Percentiles rank a stretch among this genome's conserved stretches.
These are phyloP conservation scores for Lacerta viridis DNA, from an alignment of 2,797 vertebrate species.

Conservation along the genomic window DNA sequence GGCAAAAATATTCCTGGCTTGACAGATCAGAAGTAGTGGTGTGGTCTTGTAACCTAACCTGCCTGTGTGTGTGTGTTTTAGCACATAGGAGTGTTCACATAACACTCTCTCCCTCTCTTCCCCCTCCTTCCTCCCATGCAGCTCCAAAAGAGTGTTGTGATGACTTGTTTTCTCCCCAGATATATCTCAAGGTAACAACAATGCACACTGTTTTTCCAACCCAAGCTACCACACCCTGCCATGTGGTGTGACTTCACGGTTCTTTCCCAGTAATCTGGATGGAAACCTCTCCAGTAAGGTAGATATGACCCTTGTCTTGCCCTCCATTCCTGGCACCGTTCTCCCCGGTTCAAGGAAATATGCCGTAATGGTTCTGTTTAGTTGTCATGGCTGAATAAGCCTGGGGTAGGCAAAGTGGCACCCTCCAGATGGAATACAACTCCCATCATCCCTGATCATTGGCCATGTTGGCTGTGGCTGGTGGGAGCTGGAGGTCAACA, in stretches of 20 bases:
- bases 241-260: constrained; percentile 89
- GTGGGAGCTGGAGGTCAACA: no score
- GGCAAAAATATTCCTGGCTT: no score
- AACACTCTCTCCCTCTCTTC: background rate
- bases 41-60: no score
- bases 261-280: constrained; percentile 90
- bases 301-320: constrained; percentile 60
- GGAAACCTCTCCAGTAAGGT: constrained; percentile 92
- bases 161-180: constrained; percentile 86
- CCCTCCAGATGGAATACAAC: no score
- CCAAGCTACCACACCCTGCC: constrained; percentile 95
- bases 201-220: constrained; percentile 92
- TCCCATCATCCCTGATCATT: no score
- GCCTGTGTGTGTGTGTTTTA: background rate
- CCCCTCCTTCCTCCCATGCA: background rate
- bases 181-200: constrained; percentile 86
- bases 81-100: background rate
- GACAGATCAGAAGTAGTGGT: no score
- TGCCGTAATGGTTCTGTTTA: constrained; percentile 21
- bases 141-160: constrained; percentile 73
- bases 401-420: background rate
- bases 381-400: background rate
- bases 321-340: constrained; percentile 42
- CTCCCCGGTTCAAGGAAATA: constrained; percentile 74
- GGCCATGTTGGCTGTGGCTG: no score